Evolutionary conservation across 2,113 vertebrate genomes (phyloP).

Genomic region (Solea solea): DNA sequence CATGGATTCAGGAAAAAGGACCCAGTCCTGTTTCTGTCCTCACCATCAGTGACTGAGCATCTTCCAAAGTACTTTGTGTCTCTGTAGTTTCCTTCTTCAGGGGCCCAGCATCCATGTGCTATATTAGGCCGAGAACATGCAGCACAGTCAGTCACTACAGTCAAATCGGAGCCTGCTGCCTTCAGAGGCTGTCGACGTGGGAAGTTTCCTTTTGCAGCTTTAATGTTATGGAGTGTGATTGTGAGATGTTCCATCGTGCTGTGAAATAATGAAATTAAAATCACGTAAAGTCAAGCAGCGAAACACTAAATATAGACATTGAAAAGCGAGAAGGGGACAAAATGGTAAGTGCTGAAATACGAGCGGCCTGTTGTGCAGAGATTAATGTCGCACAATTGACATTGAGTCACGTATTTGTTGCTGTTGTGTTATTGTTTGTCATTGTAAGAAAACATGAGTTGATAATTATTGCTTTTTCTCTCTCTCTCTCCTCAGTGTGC

Average conservation of each 20-base stretch:
- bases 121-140: not conserved
- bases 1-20: no score
- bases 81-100: not conserved
- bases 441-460: not conserved
- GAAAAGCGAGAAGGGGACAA: not conserved
- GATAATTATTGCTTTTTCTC: not conserved
- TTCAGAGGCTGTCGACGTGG: constrained; percentile 23
- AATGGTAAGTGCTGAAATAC: not conserved
- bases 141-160: not conserved
- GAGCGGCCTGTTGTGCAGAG: constrained; percentile 12
- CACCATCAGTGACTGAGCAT: not conserved
- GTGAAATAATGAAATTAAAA: no score
- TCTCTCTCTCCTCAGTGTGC: constrained; percentile 66
- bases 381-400: no score
- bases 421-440: not conserved
- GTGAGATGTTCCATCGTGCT: not conserved
- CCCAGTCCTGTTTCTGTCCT: no score
- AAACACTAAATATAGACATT: constrained; percentile 30
- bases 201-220: constrained; percentile 46
- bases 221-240: constrained; percentile 20
- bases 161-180: constrained; percentile 15
- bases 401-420: not conserved
- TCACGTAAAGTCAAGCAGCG: constrained; percentile 1
- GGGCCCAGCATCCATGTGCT: not conserved
- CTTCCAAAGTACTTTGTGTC: not conserved